A percentile compares a stretch with the other conserved stretches of the same genome.
Conservation (phyloP, 2,888 invertebrate species). For the Cerastis rubricosa region DNA sequence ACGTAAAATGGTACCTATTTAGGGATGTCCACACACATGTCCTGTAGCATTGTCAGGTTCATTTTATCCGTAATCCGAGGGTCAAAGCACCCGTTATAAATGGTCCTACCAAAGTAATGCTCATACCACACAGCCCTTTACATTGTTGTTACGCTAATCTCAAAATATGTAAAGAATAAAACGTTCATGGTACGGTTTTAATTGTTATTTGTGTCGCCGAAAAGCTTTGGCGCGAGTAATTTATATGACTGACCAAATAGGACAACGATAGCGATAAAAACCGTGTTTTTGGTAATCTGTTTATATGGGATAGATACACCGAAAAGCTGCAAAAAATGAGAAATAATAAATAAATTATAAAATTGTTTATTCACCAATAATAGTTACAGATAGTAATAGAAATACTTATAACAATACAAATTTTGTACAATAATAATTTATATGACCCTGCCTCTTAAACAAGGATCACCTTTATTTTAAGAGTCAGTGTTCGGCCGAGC, state of each 20-base stretch:
- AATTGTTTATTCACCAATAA: no score
- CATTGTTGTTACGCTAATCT: conserved; percentile 42
- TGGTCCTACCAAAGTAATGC: conserved; percentile 22
- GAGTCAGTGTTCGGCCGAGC: no score
- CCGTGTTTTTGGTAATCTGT: neutral
- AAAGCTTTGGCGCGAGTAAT: conserved; percentile 33
- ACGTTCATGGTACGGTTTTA: conserved; percentile 39
- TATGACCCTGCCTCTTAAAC: no score
- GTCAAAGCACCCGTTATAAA: conserved; percentile 39
- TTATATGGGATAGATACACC: neutral
- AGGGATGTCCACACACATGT: conserved; percentile 24
- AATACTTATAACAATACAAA: no score
- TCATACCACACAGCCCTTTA: conserved; percentile 35
- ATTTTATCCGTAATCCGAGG: conserved; percentile 33
- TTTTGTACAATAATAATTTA: no score
- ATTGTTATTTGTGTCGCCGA: conserved; percentile 51
- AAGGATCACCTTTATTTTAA: no score
- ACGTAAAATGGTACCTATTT: conserved; percentile 3
- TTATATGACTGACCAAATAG: conserved; percentile 33
- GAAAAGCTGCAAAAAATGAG: neutral
- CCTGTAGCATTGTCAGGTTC: conserved; percentile 17
- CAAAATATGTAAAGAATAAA: conserved; percentile 55
- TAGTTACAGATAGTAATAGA: no score
- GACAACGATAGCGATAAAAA: conserved; percentile 1
- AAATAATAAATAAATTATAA: no score